Conservation (phyloP, 2,888 invertebrate genomes). For the Sylvicola cinctus region DNA sequence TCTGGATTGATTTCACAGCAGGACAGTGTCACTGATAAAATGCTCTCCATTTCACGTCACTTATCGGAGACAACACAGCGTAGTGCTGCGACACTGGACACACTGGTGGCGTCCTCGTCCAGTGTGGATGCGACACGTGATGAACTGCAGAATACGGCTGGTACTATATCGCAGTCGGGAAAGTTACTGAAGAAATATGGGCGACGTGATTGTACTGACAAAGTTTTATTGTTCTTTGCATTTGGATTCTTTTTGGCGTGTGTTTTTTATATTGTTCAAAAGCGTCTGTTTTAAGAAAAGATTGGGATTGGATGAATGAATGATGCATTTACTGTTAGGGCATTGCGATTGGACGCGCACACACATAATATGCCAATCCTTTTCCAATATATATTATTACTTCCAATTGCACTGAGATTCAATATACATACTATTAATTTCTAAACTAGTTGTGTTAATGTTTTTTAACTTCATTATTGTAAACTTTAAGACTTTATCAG, state of each 20-base stretch:
- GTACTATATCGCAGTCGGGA: conserved; percentile 72
- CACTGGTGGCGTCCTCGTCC: conserved; percentile 46
- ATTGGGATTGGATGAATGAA: too few species aligned
- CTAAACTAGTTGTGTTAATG: too few species aligned
- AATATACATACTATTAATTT: too few species aligned
- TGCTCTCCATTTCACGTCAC: conserved; percentile 66
- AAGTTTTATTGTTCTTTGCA: conserved; percentile 70
- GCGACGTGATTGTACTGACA: conserved; percentile 85
- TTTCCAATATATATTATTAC: too few species aligned
- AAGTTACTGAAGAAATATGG: conserved; percentile 88
- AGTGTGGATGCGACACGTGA: conserved; percentile 54
- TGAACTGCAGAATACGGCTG: conserved; percentile 69
- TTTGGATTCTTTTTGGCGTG: conserved; percentile 77
- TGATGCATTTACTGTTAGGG: too few species aligned
- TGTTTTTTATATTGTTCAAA: conserved; percentile 82
- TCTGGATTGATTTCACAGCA: conserved; percentile 27
- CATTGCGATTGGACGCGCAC: too few species aligned
- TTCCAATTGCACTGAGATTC: too few species aligned
- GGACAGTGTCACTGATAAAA: conserved; percentile 60
- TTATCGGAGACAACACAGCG: conserved; percentile 71
- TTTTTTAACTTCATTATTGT: too few species aligned
- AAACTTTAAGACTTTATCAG: too few species aligned
- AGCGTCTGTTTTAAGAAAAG: conserved; percentile 50
- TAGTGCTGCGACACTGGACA: conserved; percentile 69
- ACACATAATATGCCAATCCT: too few species aligned